Conservation (phyloP, 2,113 vertebrate species). For the Rhodinocichla rosea region DNA sequence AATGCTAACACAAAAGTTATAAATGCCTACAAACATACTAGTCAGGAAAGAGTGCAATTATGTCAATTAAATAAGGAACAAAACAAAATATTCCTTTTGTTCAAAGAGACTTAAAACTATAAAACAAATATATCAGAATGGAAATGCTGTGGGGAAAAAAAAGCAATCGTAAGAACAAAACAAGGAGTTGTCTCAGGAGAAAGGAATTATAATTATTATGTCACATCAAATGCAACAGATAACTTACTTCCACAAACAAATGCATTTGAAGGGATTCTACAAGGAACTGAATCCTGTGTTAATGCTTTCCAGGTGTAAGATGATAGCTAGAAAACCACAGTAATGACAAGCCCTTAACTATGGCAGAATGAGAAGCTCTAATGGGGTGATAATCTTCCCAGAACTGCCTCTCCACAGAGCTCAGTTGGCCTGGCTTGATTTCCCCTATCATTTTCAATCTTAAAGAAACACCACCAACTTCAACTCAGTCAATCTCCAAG, state of each 20-base stretch:
- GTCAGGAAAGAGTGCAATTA: background rate
- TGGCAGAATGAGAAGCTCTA: background rate
- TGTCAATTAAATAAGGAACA: background rate
- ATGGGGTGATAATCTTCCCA: background rate
- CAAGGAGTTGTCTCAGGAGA: background rate
- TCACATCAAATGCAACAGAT: background rate
- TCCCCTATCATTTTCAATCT: background rate
- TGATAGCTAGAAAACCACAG: constrained; percentile 15
- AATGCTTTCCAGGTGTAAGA: constrained; percentile 52
- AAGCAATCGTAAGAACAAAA: background rate
- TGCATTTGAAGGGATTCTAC: background rate
- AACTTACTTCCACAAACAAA: constrained; percentile 27
- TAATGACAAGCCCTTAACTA: background rate
- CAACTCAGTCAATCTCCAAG: background rate
- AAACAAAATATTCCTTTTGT: background rate
- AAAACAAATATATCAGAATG: constrained; percentile 14
- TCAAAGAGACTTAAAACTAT: background rate
- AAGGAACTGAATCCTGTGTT: background rate
- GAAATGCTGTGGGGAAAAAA: background rate
- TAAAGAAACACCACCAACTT: background rate
- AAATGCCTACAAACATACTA: background rate
- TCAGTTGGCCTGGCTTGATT: background rate
- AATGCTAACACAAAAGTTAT: background rate
- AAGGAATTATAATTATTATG: background rate
- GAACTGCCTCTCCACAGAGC: background rate